phyloP scores from a whole-genome alignment of 1,140 invertebrate species.

The Drosophila ohnishii region DNA sequence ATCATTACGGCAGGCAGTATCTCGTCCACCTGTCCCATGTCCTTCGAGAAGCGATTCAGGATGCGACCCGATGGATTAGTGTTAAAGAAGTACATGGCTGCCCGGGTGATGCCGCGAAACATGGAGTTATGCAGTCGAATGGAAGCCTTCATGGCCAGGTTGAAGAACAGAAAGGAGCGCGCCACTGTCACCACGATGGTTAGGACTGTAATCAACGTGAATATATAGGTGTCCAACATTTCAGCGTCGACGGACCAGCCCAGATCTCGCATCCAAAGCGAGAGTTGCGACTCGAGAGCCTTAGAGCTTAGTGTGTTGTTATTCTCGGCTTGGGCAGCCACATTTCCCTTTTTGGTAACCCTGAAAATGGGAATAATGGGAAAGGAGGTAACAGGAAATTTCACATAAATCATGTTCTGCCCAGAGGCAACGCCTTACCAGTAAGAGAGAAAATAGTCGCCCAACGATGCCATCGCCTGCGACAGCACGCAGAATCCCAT shows the following conservation, averaged over 20 bases:
- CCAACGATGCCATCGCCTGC: slow-evolving; percentile 86
- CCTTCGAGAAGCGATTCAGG: slow-evolving; percentile 92
- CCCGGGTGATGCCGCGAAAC: slow-evolving; percentile 89
- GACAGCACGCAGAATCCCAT: slow-evolving; percentile 82
- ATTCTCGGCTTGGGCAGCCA: slow-evolving; percentile 20
- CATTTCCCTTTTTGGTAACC: slow-evolving; percentile 70
- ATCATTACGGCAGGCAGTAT: slow-evolving; percentile 90
- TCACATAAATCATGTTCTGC: no score
- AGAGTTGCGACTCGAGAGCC: slow-evolving; percentile 44
- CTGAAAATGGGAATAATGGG: slow-evolving; percentile 81
- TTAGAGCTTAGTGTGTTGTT: slow-evolving; percentile 11
- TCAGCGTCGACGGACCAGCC: slow-evolving; percentile 65
- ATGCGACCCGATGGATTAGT: slow-evolving; percentile 90
- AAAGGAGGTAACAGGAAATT: not conserved
- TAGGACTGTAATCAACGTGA: slow-evolving; percentile 85
- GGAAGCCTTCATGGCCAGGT: slow-evolving; percentile 89
- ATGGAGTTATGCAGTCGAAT: slow-evolving; percentile 90
- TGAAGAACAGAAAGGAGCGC: slow-evolving; percentile 87
- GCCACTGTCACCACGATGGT: slow-evolving; percentile 86
- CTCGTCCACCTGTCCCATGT: slow-evolving; percentile 94
- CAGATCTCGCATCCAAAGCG: slow-evolving; percentile 45
- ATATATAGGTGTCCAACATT: slow-evolving; percentile 79
- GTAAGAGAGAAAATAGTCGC: slow-evolving; percentile 87
- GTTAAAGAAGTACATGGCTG: slow-evolving; percentile 93
- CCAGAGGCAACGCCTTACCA: slow-evolving; percentile 83